Conservation (phyloP, 2,888 invertebrate genomes). For the Volucella inanis region DNA sequence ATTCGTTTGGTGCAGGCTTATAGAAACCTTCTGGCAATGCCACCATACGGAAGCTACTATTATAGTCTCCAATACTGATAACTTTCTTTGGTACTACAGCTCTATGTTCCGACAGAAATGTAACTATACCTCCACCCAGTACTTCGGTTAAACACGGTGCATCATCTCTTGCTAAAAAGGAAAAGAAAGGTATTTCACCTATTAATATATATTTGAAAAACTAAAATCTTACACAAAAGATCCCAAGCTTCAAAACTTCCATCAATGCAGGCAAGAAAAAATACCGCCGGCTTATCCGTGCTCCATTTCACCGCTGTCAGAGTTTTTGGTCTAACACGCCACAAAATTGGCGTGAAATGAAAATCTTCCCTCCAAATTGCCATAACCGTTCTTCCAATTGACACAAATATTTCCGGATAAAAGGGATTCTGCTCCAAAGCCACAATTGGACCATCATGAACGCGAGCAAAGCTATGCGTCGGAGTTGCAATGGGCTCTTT, state of each 20-base stretch:
- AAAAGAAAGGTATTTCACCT: not conserved
- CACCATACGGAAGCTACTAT: constrained; percentile 88
- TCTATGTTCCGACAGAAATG: constrained; percentile 86
- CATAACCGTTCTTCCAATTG: constrained; percentile 90
- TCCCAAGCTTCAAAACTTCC: constrained; percentile 93
- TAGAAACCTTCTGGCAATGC: constrained; percentile 85
- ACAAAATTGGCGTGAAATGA: constrained; percentile 86
- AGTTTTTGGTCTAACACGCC: constrained; percentile 86
- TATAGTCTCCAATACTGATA: constrained; percentile 87
- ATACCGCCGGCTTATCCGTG: constrained; percentile 88
- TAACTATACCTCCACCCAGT: constrained; percentile 88
- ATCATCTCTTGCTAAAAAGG: constrained; percentile 80
- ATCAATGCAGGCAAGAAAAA: constrained; percentile 89
- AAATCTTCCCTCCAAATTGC: constrained; percentile 90
- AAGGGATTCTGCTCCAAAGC: constrained; percentile 86
- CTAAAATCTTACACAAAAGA: constrained; percentile 83
- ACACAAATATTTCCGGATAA: constrained; percentile 86
- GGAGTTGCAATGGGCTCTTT: constrained; percentile 84
- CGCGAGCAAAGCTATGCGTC: constrained; percentile 83
- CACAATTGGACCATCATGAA: constrained; percentile 89
- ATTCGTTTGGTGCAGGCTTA: constrained; percentile 83
- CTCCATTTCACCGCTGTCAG: constrained; percentile 90
- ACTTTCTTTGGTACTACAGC: constrained; percentile 85
- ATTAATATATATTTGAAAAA: not conserved
- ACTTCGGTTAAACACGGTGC: constrained; percentile 87